These are phyloP conservation scores for zebrafish (Danio rerio) DNA, from an alignment of 2,113 vertebrate genomes.

Conservation along the genomic window GRCz12tu NC_133195.1:58388001-58388500, in stretches of 20 bases:
- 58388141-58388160: constrained; percentile 67
- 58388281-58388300: constrained; percentile 80
- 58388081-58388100: constrained; percentile 61
- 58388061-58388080: constrained; percentile 90
- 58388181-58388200: constrained; percentile 68
- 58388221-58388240: constrained; percentile 66
- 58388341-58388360: too few relatives aligned
- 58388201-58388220: constrained; percentile 76
- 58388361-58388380: too few relatives aligned
- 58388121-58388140: constrained; percentile 71
- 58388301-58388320: constrained; percentile 61
- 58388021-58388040: constrained; percentile 81
- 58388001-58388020: constrained; percentile 87
- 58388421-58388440: too few relatives aligned
- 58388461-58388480: too few relatives aligned
- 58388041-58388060: constrained; percentile 73
- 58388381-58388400: too few relatives aligned
- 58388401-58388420: too few relatives aligned
- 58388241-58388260: constrained; percentile 65
- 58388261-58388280: constrained; percentile 72
- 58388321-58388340: too few relatives aligned
- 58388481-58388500: too few relatives aligned
- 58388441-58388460: too few relatives aligned
- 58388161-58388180: constrained; percentile 71
- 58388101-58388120: constrained; percentile 67